These are phyloP conservation scores for Papilio dardanus DNA, from an alignment of 1,140 invertebrate genomes.

Conservation along the genomic window DNA sequence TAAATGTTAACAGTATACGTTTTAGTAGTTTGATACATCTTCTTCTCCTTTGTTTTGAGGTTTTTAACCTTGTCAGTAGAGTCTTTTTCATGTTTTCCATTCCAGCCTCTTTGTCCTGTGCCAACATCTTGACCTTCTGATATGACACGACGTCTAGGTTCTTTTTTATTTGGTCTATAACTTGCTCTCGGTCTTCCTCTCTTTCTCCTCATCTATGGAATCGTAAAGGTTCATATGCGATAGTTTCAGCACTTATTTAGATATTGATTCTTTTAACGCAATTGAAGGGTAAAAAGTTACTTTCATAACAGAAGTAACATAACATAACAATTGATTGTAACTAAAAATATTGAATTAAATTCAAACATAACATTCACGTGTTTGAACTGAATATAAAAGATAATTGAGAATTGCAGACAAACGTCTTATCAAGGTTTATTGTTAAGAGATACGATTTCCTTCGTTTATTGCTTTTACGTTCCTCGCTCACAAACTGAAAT, in stretches of 20 bases:
- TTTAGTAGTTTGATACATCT: neutral
- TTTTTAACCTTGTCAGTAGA: too few relatives aligned
- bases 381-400: neutral
- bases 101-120: too few relatives aligned
- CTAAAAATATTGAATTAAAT: neutral
- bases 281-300: neutral
- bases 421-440: constrained; percentile 4
- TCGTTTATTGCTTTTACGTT: constrained; percentile 28
- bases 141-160: too few relatives aligned
- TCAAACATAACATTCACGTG: neutral
- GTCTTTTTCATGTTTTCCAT: too few relatives aligned
- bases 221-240: too few relatives aligned
- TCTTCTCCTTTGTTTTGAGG: too few relatives aligned
- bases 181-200: too few relatives aligned
- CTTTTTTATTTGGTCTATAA: too few relatives aligned
- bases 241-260: neutral
- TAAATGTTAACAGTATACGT: constrained; percentile 40
- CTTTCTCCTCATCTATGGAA: too few relatives aligned
- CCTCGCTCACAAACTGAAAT: constrained; percentile 15
- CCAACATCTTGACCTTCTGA: too few relatives aligned
- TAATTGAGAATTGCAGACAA: constrained; percentile 8
- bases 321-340: neutral
- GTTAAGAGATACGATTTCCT: constrained; percentile 5
- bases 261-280: too few relatives aligned
- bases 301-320: neutral